These are phyloP conservation scores for Osmerus mordax DNA, from an alignment of 2,113 vertebrate species.

Conservation along the genomic window DNA sequence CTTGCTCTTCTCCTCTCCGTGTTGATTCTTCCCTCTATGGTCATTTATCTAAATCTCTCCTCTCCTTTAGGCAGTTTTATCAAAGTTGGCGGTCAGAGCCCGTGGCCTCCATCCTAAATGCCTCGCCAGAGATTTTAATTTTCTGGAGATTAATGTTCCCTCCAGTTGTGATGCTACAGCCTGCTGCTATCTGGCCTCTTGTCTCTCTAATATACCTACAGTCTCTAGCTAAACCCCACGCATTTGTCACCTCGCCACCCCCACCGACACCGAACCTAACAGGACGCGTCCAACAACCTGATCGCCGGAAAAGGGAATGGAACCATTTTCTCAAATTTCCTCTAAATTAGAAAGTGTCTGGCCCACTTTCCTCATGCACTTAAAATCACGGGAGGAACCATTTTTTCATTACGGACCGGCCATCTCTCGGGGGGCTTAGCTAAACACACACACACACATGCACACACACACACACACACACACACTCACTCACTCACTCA, in stretches of 20 bases:
- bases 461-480: no score
- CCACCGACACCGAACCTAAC: slow-evolving; percentile 64
- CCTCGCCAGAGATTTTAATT: slow-evolving; percentile 93
- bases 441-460: slow-evolving; percentile 1
- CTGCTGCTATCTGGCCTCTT: slow-evolving; percentile 84
- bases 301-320: slow-evolving; percentile 70
- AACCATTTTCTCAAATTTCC: slow-evolving; percentile 82
- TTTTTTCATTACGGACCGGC: slow-evolving; percentile 46
- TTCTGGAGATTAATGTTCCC: slow-evolving; percentile 96
- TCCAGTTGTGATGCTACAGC: slow-evolving; percentile 79
- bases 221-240: slow-evolving; percentile 70
- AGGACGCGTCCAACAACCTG: slow-evolving; percentile 37
- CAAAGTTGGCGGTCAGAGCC: slow-evolving; percentile 91
- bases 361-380: slow-evolving; percentile 40
- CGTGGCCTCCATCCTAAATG: slow-evolving; percentile 92
- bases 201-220: slow-evolving; percentile 86
- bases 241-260: slow-evolving; percentile 70
- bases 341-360: slow-evolving; percentile 80
- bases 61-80: slow-evolving; percentile 97
- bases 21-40: slow-evolving; percentile 69
- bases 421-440: slow-evolving; percentile 33
- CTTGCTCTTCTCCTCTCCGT: slow-evolving; percentile 20
- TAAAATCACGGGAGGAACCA: slow-evolving; percentile 40
- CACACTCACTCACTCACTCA: no score
- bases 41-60: slow-evolving; percentile 95